Base-by-base conservation (phyloP, 23 tunicate species). In the Styela clava region DNA sequence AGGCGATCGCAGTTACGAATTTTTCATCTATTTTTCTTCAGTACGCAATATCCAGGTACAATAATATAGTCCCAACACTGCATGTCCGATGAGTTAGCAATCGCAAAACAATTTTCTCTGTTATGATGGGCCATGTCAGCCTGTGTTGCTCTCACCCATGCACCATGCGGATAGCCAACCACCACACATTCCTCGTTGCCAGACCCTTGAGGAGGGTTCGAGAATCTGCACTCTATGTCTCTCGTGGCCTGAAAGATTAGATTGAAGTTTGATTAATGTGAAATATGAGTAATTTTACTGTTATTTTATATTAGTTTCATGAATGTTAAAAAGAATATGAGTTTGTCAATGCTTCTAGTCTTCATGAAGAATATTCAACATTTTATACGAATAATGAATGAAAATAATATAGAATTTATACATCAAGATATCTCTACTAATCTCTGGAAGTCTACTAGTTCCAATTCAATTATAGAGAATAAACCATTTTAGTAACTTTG, bases 141-240 rank as follows among this genome's bases (percentile, higher is more conserved):
- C 21, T 0, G 64, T 16, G 0, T 76, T 25, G 19, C 52, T 16
- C 23, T 44, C 28, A 76, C 65, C 65, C 65, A 76, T 0, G 81
- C 81, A 44, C 65, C 64, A 56, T 76, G 81, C 12, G 81, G 81
- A 76, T 76, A 76, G 44, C 81, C 81, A 31, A 52, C 65, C 30
- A 76, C 18, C 9, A 76, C 12, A 31, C 81, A 76, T 18, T 36
- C 21, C 30, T 44, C 65, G 7, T 51, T 76, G 3, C 71, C 71
- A 16, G 19, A 18, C 16, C 71, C 71, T 27, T 25, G 0, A 1
- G 31, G 16, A 16, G 71, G 71, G 16, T 67, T 27, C 24, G 19
- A 16, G 71, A 18, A 67, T 16, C 71, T 19, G 24, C 71, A 67
- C 22, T 67, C 31, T 0, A 29, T 29, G 2, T 22, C 71, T 67